Evolutionary conservation across 1,140 invertebrate species (phyloP), one percentile per base, ranked within the genome.

Genomic region (Macrobrachium nipponense): DNA sequence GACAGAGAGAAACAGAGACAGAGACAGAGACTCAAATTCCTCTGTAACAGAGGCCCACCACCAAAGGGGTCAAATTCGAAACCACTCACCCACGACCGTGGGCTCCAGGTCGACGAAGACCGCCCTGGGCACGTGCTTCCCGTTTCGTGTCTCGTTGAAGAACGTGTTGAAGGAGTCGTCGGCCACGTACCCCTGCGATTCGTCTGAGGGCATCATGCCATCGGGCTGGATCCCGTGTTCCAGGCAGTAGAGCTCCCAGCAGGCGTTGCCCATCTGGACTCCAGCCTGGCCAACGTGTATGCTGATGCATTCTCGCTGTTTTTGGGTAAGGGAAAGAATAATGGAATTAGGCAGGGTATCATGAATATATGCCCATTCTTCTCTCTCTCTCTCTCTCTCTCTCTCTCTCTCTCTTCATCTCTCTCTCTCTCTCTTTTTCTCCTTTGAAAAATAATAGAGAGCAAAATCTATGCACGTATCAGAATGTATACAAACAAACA

Each of bases 161-260:
- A 93, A 93, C 4, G 93, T 93, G 75, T 90, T 91, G 90, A 92
- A 92, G n/a, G 91, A 91, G 84, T 92, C 92, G 80, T 92, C 92
- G 27, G 5, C 14, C 86, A 66, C 70, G 27, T 36, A 36, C 93
- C 20, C 93, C 94, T 72, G 94, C 92, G 17, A 92, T 90, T 93
- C 91, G 2, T 94, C 93, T 5, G 87, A 88, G 27, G 90, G 89
- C 87, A 91, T 91, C 80, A 90, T 82, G 18, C 92, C 92, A 88
- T 92, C 91, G 3, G 91, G 91, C 76, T 89, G 90, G 83, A 92
- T 91, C n/a, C 92, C 92, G 89, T 92, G 91, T 83, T 92, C 92
- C 81, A 93, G 88, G 87, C 93, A 93, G 89, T 93, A 94, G 81
- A 94, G 90, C 89, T 93, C 93, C 93, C 93, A 94, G 89, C 93